Base-by-base conservation (phyloP, 2,113 vertebrate species). In the Anser brachyrhynchus region DNA sequence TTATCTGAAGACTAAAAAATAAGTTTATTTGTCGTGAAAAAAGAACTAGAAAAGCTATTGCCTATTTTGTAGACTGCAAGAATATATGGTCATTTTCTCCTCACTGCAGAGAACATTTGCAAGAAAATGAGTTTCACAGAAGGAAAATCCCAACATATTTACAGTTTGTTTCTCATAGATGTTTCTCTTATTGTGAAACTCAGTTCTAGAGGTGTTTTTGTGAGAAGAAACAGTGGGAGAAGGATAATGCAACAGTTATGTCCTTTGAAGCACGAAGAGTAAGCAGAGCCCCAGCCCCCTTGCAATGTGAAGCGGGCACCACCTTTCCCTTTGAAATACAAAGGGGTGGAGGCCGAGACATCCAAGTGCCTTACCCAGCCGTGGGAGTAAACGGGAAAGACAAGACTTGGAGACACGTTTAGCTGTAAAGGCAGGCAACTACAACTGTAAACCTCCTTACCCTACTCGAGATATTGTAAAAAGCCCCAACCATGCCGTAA, bases 381-480 rank as follows among this genome's bases (percentile, higher is more conserved):
- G 9, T 93, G 75, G 84, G 93, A 80, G 65, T 66, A 65, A 96
- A 94, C 65, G 37, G 72, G 84, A 79, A 85, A 74, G 51, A 76
- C 89, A 55, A 82, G 94, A 90, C 14, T 10, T 87, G 55, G 70
- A 72, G 62, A 64, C 89, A 61, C 49, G 39, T 0, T 11, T 16
- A 67, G 22, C 16, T 66, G 35, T 20, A 9, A 85, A 84, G 11
- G 13, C 66, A 54, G 35, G 58, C 0, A 0, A 79, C 54, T 29
- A 39, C 54, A 76, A 65, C 39, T 39, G 19, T 31, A 37, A 93
- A 75, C 33, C 62, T 90, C 39, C 41, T 87, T 52, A 64, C 3
- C 4, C 28, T 52, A 54, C 26, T 31, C 57, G 29, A 25, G 28
- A 43, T 14, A 72, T 0, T 12, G 52, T 16, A 72, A 72, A 84